A percentile compares a stretch with the other conserved stretches of the same genome.
Evolutionary conservation across 2,888 invertebrate genomes (phyloP).

Genomic region (Suillia variegata): DNA sequence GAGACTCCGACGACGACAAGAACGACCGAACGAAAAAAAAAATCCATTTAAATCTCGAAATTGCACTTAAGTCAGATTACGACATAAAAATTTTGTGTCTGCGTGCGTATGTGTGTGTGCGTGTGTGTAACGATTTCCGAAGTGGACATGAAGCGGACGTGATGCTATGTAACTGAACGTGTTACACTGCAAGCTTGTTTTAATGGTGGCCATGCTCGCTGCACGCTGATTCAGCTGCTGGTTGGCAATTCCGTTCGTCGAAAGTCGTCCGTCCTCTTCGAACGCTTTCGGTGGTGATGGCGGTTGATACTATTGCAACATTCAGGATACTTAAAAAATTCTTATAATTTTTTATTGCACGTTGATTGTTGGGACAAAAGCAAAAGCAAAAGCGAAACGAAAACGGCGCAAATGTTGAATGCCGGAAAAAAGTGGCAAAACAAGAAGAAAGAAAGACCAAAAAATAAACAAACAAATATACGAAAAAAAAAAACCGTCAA

Average conservation of each 20-base stretch:
- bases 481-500: neutral
- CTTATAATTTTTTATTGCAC: slow-evolving; percentile 5
- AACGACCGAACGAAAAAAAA: neutral
- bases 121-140: neutral
- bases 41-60: slow-evolving; percentile 26
- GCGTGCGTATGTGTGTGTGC: neutral
- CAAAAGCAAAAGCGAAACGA: neutral
- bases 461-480: neutral
- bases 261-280: too few species aligned
- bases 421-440: neutral
- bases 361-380: neutral
- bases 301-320: neutral
- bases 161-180: neutral
- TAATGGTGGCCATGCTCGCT: neutral
- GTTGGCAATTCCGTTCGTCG: too few species aligned
- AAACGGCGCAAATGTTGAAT: neutral
- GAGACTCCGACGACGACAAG: neutral
- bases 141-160: slow-evolving; percentile 4
- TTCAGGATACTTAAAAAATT: slow-evolving; percentile 2
- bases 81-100: neutral
- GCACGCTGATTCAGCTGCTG: neutral
- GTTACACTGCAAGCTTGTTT: neutral
- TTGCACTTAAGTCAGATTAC: slow-evolving; percentile 24
- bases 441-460: neutral
- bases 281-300: neutral